Percentiles rank a stretch among this genome's conserved stretches.
These are phyloP conservation scores for Encarsia formosa DNA, from an alignment of 2,888 invertebrate genomes.

Conservation along the genomic window DNA sequence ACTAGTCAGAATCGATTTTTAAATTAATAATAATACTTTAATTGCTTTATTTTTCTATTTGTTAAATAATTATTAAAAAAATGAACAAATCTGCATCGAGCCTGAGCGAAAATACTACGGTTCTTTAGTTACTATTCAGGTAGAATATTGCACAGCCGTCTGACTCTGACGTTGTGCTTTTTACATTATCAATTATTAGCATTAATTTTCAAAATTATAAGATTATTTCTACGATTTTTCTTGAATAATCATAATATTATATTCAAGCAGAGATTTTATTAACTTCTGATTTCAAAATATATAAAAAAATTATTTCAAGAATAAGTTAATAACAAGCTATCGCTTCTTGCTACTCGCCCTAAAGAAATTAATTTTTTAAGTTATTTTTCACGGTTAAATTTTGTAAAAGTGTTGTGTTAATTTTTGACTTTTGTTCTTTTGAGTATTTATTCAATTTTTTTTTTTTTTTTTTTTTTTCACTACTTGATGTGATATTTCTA, in stretches of 20 bases:
- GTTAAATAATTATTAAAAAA: slow-evolving; percentile 18
- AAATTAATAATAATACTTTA: slow-evolving; percentile 18
- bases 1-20: slow-evolving; percentile 51
- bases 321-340: slow-evolving; percentile 25
- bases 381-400: too few relatives aligned
- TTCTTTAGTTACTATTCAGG: slow-evolving; percentile 50
- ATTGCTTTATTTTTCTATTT: slow-evolving; percentile 7
- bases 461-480: slow-evolving; percentile 36
- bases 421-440: slow-evolving; percentile 32
- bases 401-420: slow-evolving; percentile 36
- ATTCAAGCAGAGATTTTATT: slow-evolving; percentile 13
- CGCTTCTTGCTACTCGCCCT: slow-evolving; percentile 35
- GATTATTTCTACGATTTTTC: slow-evolving; percentile 19
- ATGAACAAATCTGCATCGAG: slow-evolving; percentile 36
- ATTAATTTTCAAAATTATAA: slow-evolving; percentile 25
- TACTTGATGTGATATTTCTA: slow-evolving; percentile 46
- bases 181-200: slow-evolving; percentile 21
- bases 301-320: slow-evolving; percentile 12
- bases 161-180: slow-evolving; percentile 18
- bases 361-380: slow-evolving; percentile 24
- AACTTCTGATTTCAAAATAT: too few relatives aligned
- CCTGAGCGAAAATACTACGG: slow-evolving; percentile 43
- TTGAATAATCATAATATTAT: slow-evolving; percentile 20
- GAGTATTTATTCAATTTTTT: slow-evolving; percentile 31
- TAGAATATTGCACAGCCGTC: slow-evolving; percentile 31